Evolutionary conservation across 2,888 invertebrate genomes (phyloP), one percentile per base, ranked within the genome.

Genomic region (Lordiphosa andalusiaca): DNA sequence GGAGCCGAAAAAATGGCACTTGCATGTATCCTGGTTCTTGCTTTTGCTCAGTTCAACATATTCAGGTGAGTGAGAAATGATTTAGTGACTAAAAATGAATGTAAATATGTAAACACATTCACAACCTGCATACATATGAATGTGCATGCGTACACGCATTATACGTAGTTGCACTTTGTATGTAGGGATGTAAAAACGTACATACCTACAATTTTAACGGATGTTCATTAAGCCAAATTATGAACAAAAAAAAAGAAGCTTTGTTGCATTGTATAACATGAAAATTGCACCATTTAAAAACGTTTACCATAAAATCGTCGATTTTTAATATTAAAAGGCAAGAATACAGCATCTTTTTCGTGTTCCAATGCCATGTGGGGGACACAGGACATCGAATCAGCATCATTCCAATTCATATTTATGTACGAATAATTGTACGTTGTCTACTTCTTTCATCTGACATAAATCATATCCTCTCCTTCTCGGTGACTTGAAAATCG

Each of bases 1-100:
- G 78, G 84, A 77, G 63, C 57, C 64, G 47, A 71, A 71, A 68
- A 70, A 60, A 67, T 74, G 69, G 55, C 71, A 81, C 30, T 71
- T 84, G 40, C 63, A 63, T 48, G 58, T 77, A 52, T 74, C 77
- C 62, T 84, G 87, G 73, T 80, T 84, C 76, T 72, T 87, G 60
- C 72, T 87, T 53, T 76, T 87, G 59, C 78, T 87, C 65, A 74
- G 83, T 51, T 80, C 81, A 51, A 73, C 86, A 48, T 85, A 81
- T 72, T 86, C 87, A 76, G 87, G 87, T 87, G 72, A 80, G 86
- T 73, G 30, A 30, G 0, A 35, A 35, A 33, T 16, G 9, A 16
- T 6, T 13, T 35, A 38, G 12, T 38, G 12, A 41, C 33, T n/a
- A 25, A 6, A 36, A 4, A 23, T 6, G 21, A 25, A 39, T 19